A percentile compares a stretch with the other conserved stretches of the same genome.
Evolutionary conservation across 2,888 invertebrate species (phyloP).

Genomic region (Baccha elongata): DNA sequence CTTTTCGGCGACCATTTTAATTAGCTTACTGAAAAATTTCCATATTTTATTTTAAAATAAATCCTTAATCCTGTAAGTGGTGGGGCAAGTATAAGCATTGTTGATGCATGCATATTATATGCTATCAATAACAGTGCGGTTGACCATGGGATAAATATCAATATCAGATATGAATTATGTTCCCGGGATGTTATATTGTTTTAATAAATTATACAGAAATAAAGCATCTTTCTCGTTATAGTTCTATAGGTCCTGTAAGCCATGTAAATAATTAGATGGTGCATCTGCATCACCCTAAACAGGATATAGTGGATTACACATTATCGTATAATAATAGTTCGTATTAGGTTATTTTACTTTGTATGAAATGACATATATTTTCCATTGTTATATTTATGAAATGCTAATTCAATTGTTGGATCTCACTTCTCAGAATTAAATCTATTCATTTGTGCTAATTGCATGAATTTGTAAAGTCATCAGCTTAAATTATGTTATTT

Average conservation of each 20-base stretch:
- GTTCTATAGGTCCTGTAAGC: background rate
- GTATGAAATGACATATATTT: background rate
- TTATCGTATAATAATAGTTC: background rate
- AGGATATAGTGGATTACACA: background rate
- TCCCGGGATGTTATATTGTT: conserved; percentile 46
- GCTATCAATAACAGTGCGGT: conserved; percentile 32
- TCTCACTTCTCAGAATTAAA: background rate
- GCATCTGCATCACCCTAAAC: conserved; percentile 6
- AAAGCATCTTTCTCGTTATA: background rate
- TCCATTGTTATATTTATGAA: background rate
- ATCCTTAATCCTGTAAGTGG: background rate
- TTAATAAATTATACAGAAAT: conserved; percentile 54
- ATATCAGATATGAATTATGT: conserved; percentile 57
- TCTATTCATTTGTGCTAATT: background rate
- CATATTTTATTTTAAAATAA: conserved; percentile 15
- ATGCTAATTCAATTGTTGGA: background rate
- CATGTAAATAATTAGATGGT: conserved; percentile 1
- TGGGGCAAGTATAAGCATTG: no score
- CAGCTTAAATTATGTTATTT: background rate
- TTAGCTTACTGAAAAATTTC: conserved; percentile 35
- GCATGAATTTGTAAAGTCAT: background rate
- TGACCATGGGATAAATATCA: conserved; percentile 39
- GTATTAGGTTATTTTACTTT: background rate
- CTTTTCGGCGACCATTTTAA: conserved; percentile 47
- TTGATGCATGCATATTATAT: no score